Evolutionary conservation across 2,113 vertebrate species (phyloP).

Genomic region (Leuciscus idus): DNA sequence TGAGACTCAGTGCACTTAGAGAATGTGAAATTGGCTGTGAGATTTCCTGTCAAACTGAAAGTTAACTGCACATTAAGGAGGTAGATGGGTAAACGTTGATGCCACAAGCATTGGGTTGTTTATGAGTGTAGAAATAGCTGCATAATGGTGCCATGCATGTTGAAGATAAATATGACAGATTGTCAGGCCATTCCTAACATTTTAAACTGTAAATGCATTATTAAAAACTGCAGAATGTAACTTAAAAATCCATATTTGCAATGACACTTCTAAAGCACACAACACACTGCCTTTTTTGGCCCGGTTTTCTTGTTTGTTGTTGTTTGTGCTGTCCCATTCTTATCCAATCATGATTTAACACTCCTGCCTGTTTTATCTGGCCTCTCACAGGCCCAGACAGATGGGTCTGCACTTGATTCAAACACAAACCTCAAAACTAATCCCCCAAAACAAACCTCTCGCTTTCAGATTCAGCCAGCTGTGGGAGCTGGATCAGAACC

Average conservation of each 20-base stretch:
- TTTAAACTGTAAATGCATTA: conserved; percentile 31
- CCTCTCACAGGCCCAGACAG: conserved; percentile 38
- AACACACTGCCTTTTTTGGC: neutral
- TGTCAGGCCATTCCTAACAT: neutral
- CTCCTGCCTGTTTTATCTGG: conserved; percentile 37
- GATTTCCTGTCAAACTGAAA: conserved; percentile 8
- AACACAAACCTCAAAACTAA: conserved; percentile 36
- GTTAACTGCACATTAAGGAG: conserved; percentile 35
- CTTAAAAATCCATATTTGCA: neutral
- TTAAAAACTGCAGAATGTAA: conserved; percentile 19
- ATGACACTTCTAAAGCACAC: neutral
- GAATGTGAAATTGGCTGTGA: conserved; percentile 28
- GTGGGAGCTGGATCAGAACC: conserved; percentile 29
- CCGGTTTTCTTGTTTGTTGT: neutral
- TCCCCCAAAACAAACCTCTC: conserved; percentile 38
- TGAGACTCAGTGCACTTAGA: neutral
- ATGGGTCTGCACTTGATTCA: conserved; percentile 38
- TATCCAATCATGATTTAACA: conserved; percentile 43
- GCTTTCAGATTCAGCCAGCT: conserved; percentile 29
- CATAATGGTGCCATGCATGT: conserved; percentile 32
- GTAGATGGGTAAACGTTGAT: conserved; percentile 11
- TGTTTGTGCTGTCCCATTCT: conserved; percentile 22
- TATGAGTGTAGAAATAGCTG: neutral
- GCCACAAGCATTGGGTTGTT: conserved; percentile 17
- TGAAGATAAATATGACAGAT: conserved; percentile 9